These are phyloP conservation scores for Eremophila alpestris DNA, from an alignment of 2,797 vertebrate genomes.

Conservation along the genomic window DNA sequence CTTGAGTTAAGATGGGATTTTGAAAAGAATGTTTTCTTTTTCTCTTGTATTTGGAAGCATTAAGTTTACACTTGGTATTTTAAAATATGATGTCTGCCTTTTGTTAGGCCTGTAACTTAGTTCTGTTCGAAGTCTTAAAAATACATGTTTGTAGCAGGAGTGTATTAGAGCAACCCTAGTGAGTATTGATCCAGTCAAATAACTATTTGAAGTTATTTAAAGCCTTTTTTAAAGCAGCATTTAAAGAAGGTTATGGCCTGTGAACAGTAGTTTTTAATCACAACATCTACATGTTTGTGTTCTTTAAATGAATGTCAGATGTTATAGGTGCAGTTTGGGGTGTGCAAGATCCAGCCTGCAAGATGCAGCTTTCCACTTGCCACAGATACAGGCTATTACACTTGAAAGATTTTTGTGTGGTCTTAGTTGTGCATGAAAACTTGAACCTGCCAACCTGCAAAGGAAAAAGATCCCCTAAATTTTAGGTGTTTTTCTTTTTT, in stretches of 20 bases:
- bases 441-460: neutral
- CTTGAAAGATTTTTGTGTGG: neutral
- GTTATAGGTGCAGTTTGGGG: accelerated
- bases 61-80: neutral
- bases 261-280: neutral
- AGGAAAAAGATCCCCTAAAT: neutral
- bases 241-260: neutral
- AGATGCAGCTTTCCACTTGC: neutral
- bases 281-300: neutral
- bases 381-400: neutral
- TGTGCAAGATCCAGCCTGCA: neutral
- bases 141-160: neutral
- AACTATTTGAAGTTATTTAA: too few relatives aligned
- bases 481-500: neutral
- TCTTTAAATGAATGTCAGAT: neutral
- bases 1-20: neutral
- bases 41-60: neutral
- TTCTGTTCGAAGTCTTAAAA: neutral
- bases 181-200: neutral
- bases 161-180: neutral
- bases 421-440: neutral
- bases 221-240: neutral
- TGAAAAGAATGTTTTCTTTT: neutral
- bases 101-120: neutral
- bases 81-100: neutral